phyloP scores from a whole-genome alignment of 2,888 invertebrate genomes.

The Orgyia antiqua region DNA sequence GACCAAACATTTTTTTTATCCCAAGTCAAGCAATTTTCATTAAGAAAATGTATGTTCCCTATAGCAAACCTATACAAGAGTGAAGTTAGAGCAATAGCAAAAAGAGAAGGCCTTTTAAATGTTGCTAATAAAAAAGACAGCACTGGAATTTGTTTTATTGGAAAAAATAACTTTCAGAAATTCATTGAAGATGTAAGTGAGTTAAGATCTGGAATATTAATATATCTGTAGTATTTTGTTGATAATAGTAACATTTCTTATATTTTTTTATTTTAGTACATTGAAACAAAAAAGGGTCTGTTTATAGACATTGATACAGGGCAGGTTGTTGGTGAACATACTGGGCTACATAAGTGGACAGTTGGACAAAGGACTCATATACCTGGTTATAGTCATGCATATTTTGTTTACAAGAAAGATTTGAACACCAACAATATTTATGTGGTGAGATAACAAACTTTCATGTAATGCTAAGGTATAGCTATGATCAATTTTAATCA shows the following conservation, averaged over 20 bases:
- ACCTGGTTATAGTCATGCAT: slow-evolving; percentile 79
- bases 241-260: slow-evolving; percentile 1
- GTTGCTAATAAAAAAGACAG: slow-evolving; percentile 89
- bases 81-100: slow-evolving; percentile 89
- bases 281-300: slow-evolving; percentile 85
- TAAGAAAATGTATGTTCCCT: slow-evolving; percentile 94
- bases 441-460: slow-evolving; percentile 85
- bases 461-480: too few species aligned
- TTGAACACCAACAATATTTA: slow-evolving; percentile 83
- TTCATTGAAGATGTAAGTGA: slow-evolving; percentile 90
- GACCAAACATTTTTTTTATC: slow-evolving; percentile 98
- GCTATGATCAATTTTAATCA: too few species aligned
- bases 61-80: slow-evolving; percentile 86
- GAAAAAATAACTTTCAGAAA: slow-evolving; percentile 89
- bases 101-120: slow-evolving; percentile 80
- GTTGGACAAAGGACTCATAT: slow-evolving; percentile 91
- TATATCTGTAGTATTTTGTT: too few species aligned
- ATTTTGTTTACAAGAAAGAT: slow-evolving; percentile 87
- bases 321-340: slow-evolving; percentile 85
- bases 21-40: slow-evolving; percentile 86
- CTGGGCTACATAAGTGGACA: slow-evolving; percentile 95
- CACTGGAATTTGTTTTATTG: slow-evolving; percentile 98
- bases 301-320: slow-evolving; percentile 92
- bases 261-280: slow-evolving; percentile 82
- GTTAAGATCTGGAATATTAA: too few species aligned